Conservation (phyloP, 2,113 vertebrate species). For the Phylloscopus whistleri region DNA sequence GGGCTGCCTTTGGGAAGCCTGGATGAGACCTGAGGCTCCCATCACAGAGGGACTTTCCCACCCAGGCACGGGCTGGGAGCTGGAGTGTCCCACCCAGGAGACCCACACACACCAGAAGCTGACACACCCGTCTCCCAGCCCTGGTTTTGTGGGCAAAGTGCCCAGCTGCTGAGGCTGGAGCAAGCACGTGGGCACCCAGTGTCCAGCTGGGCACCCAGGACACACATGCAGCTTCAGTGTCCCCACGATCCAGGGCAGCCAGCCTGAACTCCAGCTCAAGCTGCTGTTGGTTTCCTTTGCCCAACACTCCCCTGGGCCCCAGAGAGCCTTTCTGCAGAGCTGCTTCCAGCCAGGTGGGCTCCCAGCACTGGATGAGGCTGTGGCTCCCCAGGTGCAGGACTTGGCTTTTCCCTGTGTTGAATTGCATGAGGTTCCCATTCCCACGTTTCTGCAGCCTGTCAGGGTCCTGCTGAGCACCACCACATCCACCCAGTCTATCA, state of each 20-base stretch:
- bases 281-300: not conserved
- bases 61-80: not conserved
- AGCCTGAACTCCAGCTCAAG: not conserved
- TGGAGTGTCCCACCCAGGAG: not conserved
- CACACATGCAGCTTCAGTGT: rapidly evolving
- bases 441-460: not conserved
- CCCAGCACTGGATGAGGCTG: not conserved
- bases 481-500: not conserved
- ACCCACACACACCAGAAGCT: not conserved
- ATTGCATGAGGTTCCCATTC: not conserved
- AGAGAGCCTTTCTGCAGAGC: not conserved
- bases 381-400: not conserved
- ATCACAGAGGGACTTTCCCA: not conserved
- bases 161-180: not conserved
- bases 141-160: not conserved
- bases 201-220: not conserved
- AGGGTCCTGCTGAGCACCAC: not conserved
- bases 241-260: rapidly evolving
- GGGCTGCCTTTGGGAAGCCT: not conserved
- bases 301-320: not conserved
- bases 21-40: not conserved
- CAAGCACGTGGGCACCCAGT: rapidly evolving
- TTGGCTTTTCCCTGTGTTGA: not conserved
- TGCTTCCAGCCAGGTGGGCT: not conserved
- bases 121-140: not conserved